Evolutionary conservation across 2,888 invertebrate genomes (phyloP).

Genomic region (Chrysopilus asiliformis): DNA sequence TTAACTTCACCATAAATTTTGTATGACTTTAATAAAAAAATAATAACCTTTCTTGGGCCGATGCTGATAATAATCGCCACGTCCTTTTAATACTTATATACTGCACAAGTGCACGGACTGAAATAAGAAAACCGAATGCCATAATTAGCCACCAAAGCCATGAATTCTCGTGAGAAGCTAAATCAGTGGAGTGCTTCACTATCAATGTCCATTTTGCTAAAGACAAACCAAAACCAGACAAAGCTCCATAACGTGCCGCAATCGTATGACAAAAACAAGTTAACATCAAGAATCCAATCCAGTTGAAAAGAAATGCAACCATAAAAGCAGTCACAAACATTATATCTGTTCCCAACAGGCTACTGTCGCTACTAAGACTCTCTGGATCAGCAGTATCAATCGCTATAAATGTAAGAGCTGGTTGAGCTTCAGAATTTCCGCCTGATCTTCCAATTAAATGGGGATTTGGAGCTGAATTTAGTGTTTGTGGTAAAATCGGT

Average conservation of each 20-base stretch:
- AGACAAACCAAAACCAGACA: slow-evolving; percentile 85
- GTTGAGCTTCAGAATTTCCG: slow-evolving; percentile 25
- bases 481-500: slow-evolving; percentile 30
- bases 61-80: slow-evolving; percentile 74
- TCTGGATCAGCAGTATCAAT: slow-evolving; percentile 57
- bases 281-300: slow-evolving; percentile 81
- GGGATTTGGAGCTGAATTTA: slow-evolving; percentile 22
- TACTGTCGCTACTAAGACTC: slow-evolving; percentile 62
- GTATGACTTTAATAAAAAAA: slow-evolving; percentile 58
- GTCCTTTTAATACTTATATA: slow-evolving; percentile 81
- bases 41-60: slow-evolving; percentile 72
- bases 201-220: slow-evolving; percentile 92
- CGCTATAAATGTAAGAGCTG: slow-evolving; percentile 58
- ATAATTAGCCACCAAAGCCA: slow-evolving; percentile 90
- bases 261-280: slow-evolving; percentile 93
- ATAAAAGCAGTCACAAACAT: slow-evolving; percentile 89
- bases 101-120: slow-evolving; percentile 73
- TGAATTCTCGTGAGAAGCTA: slow-evolving; percentile 75
- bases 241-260: slow-evolving; percentile 82
- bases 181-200: slow-evolving; percentile 79
- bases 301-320: slow-evolving; percentile 92
- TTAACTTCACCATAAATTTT: too few relatives aligned
- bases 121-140: slow-evolving; percentile 79
- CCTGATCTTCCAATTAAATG: slow-evolving; percentile 13
- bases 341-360: slow-evolving; percentile 79